Conservation (phyloP, 2,113 vertebrate genomes). For the Thamnophis sirtalis region DNA sequence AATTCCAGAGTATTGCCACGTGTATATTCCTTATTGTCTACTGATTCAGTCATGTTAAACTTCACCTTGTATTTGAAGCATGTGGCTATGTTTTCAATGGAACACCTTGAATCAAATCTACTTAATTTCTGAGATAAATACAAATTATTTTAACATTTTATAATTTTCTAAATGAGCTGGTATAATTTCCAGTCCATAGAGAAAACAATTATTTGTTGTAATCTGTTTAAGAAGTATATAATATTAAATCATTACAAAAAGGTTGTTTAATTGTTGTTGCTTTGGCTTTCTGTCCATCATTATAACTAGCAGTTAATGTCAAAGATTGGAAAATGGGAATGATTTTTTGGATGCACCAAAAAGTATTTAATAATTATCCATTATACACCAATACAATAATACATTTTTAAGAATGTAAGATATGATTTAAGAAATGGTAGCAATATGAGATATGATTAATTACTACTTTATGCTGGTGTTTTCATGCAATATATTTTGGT, state of each 20-base stretch:
- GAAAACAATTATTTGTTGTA: conserved; percentile 21
- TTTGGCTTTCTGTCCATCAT: conserved; percentile 52
- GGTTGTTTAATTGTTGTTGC: neutral
- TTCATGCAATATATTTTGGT: conserved; percentile 34
- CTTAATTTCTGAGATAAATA: conserved; percentile 27
- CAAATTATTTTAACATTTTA: conserved; percentile 40
- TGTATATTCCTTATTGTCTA: conserved; percentile 61
- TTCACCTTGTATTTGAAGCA: conserved; percentile 47
- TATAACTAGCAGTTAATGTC: conserved; percentile 29
- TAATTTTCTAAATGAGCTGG: conserved; percentile 31
- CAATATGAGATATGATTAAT: conserved; percentile 33
- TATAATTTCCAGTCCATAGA: conserved; percentile 30
- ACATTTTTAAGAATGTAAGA: conserved; percentile 33
- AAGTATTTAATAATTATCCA: conserved; percentile 18
- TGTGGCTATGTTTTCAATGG: conserved; percentile 25
- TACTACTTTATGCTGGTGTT: conserved; percentile 28
- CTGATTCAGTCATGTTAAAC: conserved; percentile 60
- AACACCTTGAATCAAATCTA: conserved; percentile 38
- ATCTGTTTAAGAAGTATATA: neutral
- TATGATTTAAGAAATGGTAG: conserved; percentile 30
- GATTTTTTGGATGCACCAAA: neutral
- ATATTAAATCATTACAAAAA: conserved; percentile 20
- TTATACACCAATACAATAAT: conserved; percentile 29
- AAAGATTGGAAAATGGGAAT: conserved; percentile 28
- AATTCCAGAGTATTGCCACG: conserved; percentile 70